Base-by-base conservation (phyloP, 1,140 invertebrate genomes). In the Geopemphigus sp. region DNA sequence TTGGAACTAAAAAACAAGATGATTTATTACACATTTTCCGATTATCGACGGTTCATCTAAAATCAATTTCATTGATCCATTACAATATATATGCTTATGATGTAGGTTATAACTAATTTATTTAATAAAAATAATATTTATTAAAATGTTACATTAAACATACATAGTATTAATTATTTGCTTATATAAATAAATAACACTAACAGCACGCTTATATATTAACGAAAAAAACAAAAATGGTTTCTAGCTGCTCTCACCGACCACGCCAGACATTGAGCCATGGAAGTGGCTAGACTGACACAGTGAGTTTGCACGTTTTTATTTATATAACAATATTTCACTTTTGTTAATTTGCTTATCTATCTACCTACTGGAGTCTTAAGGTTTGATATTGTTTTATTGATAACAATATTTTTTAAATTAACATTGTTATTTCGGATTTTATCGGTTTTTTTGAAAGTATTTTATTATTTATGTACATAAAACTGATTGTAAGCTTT, bases 211-310 rank as follows among this genome's bases (percentile, higher is more conserved):
- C 72, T 76, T 78, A 64, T n/a, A n/a, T 45, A 81, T 70, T 68
- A 53, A 81, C 64, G 29, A 70, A 47, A 39, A 24, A 47, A 24
- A 66, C 54, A 64, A 82, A 78, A 70, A 81, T 68, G 63, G 29
- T 39, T 81, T 70, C 78, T 74, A 80, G 54, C 81, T 83, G 80
- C 80, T 82, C 56, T 83, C 83, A 81, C 83, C 82, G 24, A 83
- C 83, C 24, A 83, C 83, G 26, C 83, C 83, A 81, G 82, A 84
- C 47, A 81, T 83, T 87, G 92, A 94, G 88, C 91, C 92, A 86
- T 93, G 92, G 92, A 93, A 92, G 87, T 94, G 92, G 92, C 89
- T 92, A 89, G 68, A 56, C 78, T 80, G 15, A 76, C 73, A 57
- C 26, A 73, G 73, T 82, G 53, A 70, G 66, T 81, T 72, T 72